Conservation (phyloP, 2,888 invertebrate species). For the Andrena hattorfiana region DNA sequence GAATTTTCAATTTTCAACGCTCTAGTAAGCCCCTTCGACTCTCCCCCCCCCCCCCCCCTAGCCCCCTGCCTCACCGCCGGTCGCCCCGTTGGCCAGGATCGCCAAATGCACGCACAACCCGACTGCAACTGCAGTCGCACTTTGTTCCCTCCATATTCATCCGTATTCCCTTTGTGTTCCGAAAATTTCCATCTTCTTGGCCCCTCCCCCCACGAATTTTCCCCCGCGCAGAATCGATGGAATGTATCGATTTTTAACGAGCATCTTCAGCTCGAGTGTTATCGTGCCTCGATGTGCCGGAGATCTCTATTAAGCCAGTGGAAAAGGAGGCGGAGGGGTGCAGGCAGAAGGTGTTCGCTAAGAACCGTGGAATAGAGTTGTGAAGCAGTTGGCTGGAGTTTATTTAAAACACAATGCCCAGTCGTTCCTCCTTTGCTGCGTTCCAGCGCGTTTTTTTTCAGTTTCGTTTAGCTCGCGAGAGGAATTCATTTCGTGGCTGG, state of each 20-base stretch:
- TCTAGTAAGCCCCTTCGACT: constrained; percentile 83
- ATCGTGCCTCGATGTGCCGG: too few relatives aligned
- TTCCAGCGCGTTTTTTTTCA: constrained; percentile 1
- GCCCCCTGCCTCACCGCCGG: background rate
- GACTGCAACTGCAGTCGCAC: constrained; percentile 20
- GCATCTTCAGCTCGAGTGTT: too few relatives aligned
- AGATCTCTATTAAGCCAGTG: too few relatives aligned
- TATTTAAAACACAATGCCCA: constrained; percentile 18
- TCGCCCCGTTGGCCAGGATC: constrained; percentile 8
- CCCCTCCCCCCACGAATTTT: too few relatives aligned
- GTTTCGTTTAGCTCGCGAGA: constrained; percentile 43
- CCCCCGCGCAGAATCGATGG: too few relatives aligned
- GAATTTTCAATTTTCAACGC: constrained; percentile 85
- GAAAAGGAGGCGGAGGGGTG: too few relatives aligned
- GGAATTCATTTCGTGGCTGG: constrained; percentile 71
- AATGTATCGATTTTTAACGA: too few relatives aligned
- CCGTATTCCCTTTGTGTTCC: background rate
- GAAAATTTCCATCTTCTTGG: too few relatives aligned
- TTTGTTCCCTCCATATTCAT: background rate
- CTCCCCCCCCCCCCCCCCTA: constrained; percentile 48
- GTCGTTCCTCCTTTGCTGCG: background rate
- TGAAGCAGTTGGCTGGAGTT: constrained; percentile 4
- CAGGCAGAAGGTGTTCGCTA: too few relatives aligned
- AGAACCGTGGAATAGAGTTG: constrained; percentile 3
- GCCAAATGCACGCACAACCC: constrained; percentile 45